A percentile compares a stretch with the other conserved stretches of the same genome.
These are phyloP conservation scores for Epirrhoe tristata DNA, from an alignment of 2,888 invertebrate species.

Conservation along the genomic window DNA sequence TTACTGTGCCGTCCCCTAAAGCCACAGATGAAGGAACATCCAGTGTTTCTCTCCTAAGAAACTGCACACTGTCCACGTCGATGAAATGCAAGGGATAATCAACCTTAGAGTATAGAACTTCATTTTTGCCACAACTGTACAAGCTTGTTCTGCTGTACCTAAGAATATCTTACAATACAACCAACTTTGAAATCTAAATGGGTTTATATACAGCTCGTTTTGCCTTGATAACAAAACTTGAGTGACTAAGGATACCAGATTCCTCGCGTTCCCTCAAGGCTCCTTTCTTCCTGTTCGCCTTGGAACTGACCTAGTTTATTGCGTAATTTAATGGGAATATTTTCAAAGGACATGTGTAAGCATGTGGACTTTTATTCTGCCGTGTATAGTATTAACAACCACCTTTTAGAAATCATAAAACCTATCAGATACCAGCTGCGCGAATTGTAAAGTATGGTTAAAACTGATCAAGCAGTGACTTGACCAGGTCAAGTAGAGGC, in stretches of 20 bases:
- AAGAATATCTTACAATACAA: background rate
- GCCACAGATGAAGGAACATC: background rate
- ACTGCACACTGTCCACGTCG: too few species aligned
- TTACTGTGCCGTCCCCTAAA: slow-evolving; percentile 32
- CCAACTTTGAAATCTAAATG: background rate
- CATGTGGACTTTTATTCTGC: background rate
- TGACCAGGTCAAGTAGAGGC: too few species aligned
- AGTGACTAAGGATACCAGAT: slow-evolving; percentile 5
- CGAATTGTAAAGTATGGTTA: too few species aligned
- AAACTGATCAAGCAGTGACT: too few species aligned
- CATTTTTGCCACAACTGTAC: too few species aligned
- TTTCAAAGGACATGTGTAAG: slow-evolving; percentile 12
- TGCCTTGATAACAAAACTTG: background rate
- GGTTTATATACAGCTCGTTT: slow-evolving; percentile 3
- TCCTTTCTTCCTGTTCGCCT: slow-evolving; percentile 17
- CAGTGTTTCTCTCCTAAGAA: too few species aligned
- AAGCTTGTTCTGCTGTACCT: background rate
- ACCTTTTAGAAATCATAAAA: background rate
- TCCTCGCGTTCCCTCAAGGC: slow-evolving; percentile 9
- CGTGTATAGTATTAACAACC: background rate
- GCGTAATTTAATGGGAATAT: slow-evolving; percentile 28
- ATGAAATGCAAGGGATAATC: too few species aligned
- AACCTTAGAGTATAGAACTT: too few species aligned
- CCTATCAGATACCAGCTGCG: background rate
- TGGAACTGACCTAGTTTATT: slow-evolving; percentile 28